phyloP scores from a whole-genome alignment of 1,140 invertebrate species.

The Listronotus oregonensis region DNA sequence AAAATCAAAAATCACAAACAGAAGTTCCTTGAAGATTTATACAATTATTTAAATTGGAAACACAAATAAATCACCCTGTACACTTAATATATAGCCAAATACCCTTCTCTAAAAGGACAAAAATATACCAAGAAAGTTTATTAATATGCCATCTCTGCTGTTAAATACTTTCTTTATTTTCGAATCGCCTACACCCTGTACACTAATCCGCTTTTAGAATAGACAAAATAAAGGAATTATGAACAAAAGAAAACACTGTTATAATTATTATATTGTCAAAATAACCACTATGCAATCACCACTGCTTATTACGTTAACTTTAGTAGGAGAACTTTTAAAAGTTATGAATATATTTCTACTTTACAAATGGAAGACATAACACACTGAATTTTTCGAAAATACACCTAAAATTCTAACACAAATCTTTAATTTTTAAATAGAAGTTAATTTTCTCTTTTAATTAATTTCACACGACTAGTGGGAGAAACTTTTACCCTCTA shows the following conservation, averaged over 20 bases:
- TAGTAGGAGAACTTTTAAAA: constrained; percentile 8
- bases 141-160: constrained; percentile 8
- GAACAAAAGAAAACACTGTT: constrained; percentile 1
- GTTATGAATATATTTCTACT: constrained; percentile 18
- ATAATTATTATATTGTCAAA: constrained; percentile 29
- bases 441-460: constrained; percentile 1
- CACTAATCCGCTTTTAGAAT: constrained; percentile 22
- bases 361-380: constrained; percentile 31
- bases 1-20: neutral
- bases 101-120: neutral
- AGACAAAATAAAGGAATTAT: constrained; percentile 9
- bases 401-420: constrained; percentile 16
- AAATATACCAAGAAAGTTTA: constrained; percentile 17
- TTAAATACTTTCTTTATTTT: constrained; percentile 10
- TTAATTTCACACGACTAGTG: constrained; percentile 8
- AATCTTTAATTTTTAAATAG: constrained; percentile 21
- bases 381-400: constrained; percentile 23
- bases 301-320: constrained; percentile 25
- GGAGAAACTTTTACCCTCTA: constrained; percentile 22
- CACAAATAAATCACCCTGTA: constrained; percentile 17
- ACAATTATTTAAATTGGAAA: neutral
- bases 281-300: constrained; percentile 25
- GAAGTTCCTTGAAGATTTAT: constrained; percentile 1
- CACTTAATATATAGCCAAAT: constrained; percentile 15
- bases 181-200: constrained; percentile 29